Evolutionary conservation across 2,797 vertebrate genomes (phyloP).

Genomic region (Macropodus opercularis): DNA sequence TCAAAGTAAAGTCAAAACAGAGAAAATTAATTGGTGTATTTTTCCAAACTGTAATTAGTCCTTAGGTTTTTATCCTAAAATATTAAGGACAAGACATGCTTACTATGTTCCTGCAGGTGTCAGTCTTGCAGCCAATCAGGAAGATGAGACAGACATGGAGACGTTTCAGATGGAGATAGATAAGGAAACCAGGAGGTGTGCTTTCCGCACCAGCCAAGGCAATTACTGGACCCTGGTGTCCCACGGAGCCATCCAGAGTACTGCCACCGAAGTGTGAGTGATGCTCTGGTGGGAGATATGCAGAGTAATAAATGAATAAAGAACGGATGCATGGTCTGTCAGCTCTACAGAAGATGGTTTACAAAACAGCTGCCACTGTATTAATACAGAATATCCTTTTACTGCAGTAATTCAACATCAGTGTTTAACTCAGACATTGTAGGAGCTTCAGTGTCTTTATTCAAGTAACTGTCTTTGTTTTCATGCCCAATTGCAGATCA

Average conservation of each 20-base stretch:
- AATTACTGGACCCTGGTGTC: constrained; percentile 94
- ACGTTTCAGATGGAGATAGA: constrained; percentile 98
- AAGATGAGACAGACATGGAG: constrained; percentile 94
- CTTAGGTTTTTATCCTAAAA: constrained; percentile 6
- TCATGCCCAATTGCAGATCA: constrained; percentile 75
- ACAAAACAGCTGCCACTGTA: background rate
- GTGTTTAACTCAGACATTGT: background rate
- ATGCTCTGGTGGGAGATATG: background rate
- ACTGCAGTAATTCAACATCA: background rate
- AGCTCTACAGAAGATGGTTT: background rate
- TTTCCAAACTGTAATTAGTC: no score
- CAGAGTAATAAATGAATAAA: background rate
- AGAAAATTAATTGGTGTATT: no score
- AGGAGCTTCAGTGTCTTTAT: background rate
- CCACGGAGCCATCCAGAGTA: constrained; percentile 93
- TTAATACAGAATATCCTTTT: background rate
- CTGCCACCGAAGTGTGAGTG: constrained; percentile 90
- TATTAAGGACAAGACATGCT: constrained; percentile 7
- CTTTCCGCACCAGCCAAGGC: constrained; percentile 89
- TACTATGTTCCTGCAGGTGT: constrained; percentile 81
- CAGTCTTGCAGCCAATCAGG: constrained; percentile 95
- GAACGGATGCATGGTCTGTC: background rate
- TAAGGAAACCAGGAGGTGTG: constrained; percentile 90
- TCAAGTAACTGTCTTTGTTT: no score
- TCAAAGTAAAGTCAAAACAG: no score